Evolutionary conservation across 2,888 invertebrate species (phyloP).

Genomic region (Carabus problematicus): DNA sequence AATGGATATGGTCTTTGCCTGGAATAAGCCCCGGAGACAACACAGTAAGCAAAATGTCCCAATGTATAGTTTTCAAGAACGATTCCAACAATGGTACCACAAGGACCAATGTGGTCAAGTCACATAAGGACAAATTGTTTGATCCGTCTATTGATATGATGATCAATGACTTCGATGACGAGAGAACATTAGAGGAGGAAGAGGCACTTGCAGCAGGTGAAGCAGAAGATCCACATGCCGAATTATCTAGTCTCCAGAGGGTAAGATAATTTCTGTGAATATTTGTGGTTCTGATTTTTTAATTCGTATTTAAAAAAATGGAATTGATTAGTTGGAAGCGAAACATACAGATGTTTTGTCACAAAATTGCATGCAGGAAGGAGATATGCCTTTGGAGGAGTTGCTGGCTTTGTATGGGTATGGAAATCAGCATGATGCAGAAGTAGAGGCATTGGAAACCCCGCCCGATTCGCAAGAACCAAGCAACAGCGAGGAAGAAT

Average conservation of each 20-base stretch:
- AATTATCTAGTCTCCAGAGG: slow-evolving; percentile 86
- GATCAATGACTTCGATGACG: slow-evolving; percentile 97
- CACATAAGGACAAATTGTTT: slow-evolving; percentile 70
- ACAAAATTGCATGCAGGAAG: slow-evolving; percentile 65
- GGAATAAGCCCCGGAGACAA: not conserved
- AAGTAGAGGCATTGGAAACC: slow-evolving; percentile 40
- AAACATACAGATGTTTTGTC: slow-evolving; percentile 25
- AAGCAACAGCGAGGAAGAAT: slow-evolving; percentile 51
- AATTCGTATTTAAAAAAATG: slow-evolving; percentile 15
- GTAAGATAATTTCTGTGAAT: slow-evolving; percentile 54
- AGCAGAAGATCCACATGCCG: slow-evolving; percentile 83
- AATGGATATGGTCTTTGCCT: slow-evolving; percentile 29
- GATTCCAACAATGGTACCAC: slow-evolving; percentile 49
- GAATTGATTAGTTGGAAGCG: slow-evolving; percentile 24
- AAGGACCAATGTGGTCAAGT: slow-evolving; percentile 54
- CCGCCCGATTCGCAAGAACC: slow-evolving; percentile 42
- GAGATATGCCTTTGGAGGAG: slow-evolving; percentile 96
- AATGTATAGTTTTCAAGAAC: slow-evolving; percentile 37
- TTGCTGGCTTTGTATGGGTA: slow-evolving; percentile 88
- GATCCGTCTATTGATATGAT: slow-evolving; percentile 96
- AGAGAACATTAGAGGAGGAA: slow-evolving; percentile 95
- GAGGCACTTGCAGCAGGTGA: slow-evolving; percentile 92
- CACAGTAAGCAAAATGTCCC: slow-evolving; percentile 30
- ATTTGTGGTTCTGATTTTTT: not conserved
- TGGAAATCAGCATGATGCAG: slow-evolving; percentile 50